Percentiles rank a stretch among this genome's conserved stretches.
Evolutionary conservation across 2,797 vertebrate species (phyloP).

Genomic region (Typhlichthys subterraneus): DNA sequence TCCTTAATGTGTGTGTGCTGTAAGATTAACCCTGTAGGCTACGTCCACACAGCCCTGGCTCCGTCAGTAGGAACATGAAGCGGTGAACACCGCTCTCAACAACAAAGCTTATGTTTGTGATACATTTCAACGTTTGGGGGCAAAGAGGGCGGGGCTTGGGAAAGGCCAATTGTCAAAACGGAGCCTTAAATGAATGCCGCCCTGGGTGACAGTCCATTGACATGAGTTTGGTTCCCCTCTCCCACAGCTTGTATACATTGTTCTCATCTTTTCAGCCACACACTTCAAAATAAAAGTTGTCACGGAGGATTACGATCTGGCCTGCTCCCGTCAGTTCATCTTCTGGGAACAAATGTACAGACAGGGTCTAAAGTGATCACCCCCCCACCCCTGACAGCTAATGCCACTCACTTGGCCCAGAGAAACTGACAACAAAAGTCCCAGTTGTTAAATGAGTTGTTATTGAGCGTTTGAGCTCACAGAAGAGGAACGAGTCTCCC

Average conservation of each 20-base stretch:
- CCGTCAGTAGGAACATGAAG: no score
- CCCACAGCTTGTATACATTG: constrained; percentile 23
- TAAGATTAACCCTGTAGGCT: no score
- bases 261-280: constrained; percentile 40
- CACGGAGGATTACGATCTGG: constrained; percentile 42
- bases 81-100: no score
- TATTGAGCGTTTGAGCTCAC: constrained; percentile 36
- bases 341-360: constrained; percentile 47
- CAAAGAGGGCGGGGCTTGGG: no score
- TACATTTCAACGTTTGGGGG: no score
- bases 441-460: constrained; percentile 42
- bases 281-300: constrained; percentile 38
- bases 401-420: constrained; percentile 39
- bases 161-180: no score
- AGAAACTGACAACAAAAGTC: constrained; percentile 49
- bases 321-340: constrained; percentile 35
- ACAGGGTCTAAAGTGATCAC: constrained; percentile 28
- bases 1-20: no score
- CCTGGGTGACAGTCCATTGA: constrained; percentile 23
- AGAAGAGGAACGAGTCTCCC: constrained; percentile 10
- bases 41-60: no score
- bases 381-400: constrained; percentile 37
- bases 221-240: constrained; percentile 41
- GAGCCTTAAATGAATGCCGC: no score
- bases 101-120: no score